A percentile compares a stretch with the other conserved stretches of the same genome.
These are phyloP conservation scores for Nomada fucata DNA, from an alignment of 2,888 invertebrate species.

Conservation along the genomic window DNA sequence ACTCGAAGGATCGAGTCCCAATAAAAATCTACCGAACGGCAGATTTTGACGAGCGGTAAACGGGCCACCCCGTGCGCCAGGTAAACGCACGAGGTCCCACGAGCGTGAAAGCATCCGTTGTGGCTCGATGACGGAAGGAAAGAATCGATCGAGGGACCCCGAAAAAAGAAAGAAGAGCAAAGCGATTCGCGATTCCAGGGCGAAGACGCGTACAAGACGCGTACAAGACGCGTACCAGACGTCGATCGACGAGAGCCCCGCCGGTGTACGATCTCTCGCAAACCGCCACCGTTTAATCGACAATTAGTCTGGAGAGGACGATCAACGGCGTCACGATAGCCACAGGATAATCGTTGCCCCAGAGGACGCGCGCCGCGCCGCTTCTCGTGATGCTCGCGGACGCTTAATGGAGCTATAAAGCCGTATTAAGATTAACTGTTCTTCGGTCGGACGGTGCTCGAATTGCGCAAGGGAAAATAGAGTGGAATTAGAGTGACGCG, in stretches of 20 bases:
- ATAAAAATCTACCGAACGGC: not conserved
- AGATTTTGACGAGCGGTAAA: constrained; percentile 57
- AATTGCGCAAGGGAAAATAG: constrained; percentile 30
- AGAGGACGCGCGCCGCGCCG: constrained; percentile 15
- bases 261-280: constrained; percentile 32
- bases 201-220: constrained; percentile 58
- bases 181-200: constrained; percentile 66
- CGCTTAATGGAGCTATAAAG: constrained; percentile 65
- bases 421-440: constrained; percentile 58
- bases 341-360: constrained; percentile 45
- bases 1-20: not conserved
- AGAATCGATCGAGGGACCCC: not conserved
- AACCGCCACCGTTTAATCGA: constrained; percentile 57
- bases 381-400: constrained; percentile 25
- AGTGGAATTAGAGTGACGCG: constrained; percentile 30
- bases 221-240: constrained; percentile 59
- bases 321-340: constrained; percentile 46
- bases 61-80: constrained; percentile 68
- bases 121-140: not conserved
- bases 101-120: constrained; percentile 63
- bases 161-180: not conserved
- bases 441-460: constrained; percentile 14
- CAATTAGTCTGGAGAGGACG: constrained; percentile 51
- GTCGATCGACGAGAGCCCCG: constrained; percentile 34
- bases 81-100: constrained; percentile 60